Evolutionary conservation across 2,797 vertebrate genomes (phyloP).

Genomic region (Austrolebias charrua): DNA sequence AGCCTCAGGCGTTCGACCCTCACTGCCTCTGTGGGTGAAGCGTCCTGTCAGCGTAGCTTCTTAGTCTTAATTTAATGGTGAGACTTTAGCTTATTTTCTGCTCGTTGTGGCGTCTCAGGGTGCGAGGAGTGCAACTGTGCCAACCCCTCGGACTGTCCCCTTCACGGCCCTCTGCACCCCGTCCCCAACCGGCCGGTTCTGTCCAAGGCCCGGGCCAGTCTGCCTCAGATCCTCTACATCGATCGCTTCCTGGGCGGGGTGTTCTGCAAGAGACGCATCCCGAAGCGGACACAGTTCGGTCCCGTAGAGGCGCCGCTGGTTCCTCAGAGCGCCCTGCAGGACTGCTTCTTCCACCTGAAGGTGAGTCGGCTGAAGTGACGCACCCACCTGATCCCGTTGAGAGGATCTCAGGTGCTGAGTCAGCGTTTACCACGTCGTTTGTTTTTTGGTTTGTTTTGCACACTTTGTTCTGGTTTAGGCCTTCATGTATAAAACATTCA

Average conservation of each 20-base stretch:
- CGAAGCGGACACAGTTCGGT: slow-evolving; percentile 96
- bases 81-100: neutral
- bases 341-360: slow-evolving; percentile 92
- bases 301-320: slow-evolving; percentile 92
- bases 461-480: too few relatives aligned
- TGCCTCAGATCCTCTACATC: slow-evolving; percentile 92
- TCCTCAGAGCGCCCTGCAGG: slow-evolving; percentile 85
- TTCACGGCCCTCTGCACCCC: slow-evolving; percentile 92
- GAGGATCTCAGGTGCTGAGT: too few relatives aligned
- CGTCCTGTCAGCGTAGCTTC: neutral
- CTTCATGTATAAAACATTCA: too few relatives aligned
- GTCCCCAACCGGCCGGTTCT: slow-evolving; percentile 93
- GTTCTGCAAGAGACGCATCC: slow-evolving; percentile 94
- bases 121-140: slow-evolving; percentile 95
- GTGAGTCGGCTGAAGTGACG: slow-evolving; percentile 59
- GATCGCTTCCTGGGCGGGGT: slow-evolving; percentile 93
- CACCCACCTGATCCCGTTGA: too few relatives aligned
- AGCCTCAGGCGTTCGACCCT: slow-evolving; percentile 89
- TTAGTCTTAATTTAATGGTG: too few relatives aligned
- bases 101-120: slow-evolving; percentile 77
- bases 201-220: slow-evolving; percentile 91
- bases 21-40: slow-evolving; percentile 89
- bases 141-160: slow-evolving; percentile 88
- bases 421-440: too few relatives aligned
- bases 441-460: too few relatives aligned